These are phyloP conservation scores for Rhinatrema bivittatum DNA, from an alignment of 2,797 vertebrate species.

Conservation along the genomic window DNA sequence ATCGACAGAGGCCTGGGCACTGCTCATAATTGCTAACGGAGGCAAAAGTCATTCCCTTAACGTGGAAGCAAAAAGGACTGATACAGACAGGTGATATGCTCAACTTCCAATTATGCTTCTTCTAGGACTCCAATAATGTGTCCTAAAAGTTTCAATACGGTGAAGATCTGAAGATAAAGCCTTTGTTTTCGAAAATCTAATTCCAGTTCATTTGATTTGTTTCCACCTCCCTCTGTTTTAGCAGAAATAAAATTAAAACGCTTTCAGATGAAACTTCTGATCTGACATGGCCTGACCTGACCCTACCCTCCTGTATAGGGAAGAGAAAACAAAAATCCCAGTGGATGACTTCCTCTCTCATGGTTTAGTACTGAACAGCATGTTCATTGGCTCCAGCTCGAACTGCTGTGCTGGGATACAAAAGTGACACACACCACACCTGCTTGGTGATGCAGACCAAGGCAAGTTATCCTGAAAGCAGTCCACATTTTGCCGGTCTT, in stretches of 20 bases:
- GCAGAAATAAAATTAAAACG: not conserved
- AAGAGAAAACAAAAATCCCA: too few species aligned
- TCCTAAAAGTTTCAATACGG: not conserved
- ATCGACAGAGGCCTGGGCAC: slow-evolving; percentile 45
- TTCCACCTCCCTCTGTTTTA: not conserved
- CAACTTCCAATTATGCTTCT: slow-evolving; percentile 21
- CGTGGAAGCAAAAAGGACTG: slow-evolving; percentile 7
- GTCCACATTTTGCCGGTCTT: not conserved
- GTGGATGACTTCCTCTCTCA: too few species aligned
- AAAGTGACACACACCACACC: too few species aligned
- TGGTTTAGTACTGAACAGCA: too few species aligned
- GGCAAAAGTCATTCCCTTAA: slow-evolving; percentile 21
- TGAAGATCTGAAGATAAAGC: slow-evolving; percentile 5
- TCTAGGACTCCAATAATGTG: not conserved
- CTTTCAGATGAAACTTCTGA: not conserved
- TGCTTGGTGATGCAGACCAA: too few species aligned
- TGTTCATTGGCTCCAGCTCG: too few species aligned
- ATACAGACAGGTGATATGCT: not conserved
- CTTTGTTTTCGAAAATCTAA: not conserved
- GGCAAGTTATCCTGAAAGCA: not conserved
- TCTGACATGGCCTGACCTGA: not conserved
- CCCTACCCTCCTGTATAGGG: too few species aligned
- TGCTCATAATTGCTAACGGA: slow-evolving; percentile 47
- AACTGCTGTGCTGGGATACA: too few species aligned
- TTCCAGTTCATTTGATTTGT: not conserved